Conservation (phyloP, 2,113 vertebrate species). For the Plectropomus leopardus region DNA sequence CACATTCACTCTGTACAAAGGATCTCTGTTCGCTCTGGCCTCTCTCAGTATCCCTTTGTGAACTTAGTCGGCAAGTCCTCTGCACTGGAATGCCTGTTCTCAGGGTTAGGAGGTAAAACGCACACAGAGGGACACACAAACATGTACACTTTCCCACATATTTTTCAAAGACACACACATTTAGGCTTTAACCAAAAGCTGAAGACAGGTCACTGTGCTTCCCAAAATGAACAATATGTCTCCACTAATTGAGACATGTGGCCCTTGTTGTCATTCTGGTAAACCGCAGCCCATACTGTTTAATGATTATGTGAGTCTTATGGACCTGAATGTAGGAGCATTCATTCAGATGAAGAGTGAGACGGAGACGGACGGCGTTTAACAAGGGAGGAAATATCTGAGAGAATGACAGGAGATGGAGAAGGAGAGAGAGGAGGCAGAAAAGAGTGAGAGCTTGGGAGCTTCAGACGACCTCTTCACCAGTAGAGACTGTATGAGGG, state of each 20-base stretch:
- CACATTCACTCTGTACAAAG: slow-evolving; percentile 85
- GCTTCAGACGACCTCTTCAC: slow-evolving; percentile 82
- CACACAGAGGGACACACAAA: slow-evolving; percentile 62
- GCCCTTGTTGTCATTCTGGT: slow-evolving; percentile 25
- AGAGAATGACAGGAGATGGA: slow-evolving; percentile 54
- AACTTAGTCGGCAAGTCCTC: slow-evolving; percentile 81
- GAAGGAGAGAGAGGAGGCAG: slow-evolving; percentile 43
- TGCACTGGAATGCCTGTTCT: slow-evolving; percentile 81
- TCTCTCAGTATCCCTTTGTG: slow-evolving; percentile 85
- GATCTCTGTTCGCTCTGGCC: slow-evolving; percentile 82
- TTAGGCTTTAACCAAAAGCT: slow-evolving; percentile 26
- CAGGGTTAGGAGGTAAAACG: slow-evolving; percentile 79
- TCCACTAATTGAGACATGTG: slow-evolving; percentile 44
- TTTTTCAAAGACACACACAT: slow-evolving; percentile 40
- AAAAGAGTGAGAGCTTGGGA: slow-evolving; percentile 70
- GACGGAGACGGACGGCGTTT: slow-evolving; percentile 17
- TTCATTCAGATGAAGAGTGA: slow-evolving; percentile 12
- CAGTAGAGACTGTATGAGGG: slow-evolving; percentile 75
- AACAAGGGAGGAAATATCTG: slow-evolving; percentile 38
- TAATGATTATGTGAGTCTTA: slow-evolving; percentile 8
- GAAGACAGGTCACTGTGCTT: slow-evolving; percentile 33
- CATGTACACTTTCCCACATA: slow-evolving; percentile 55
- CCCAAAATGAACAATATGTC: slow-evolving; percentile 4
- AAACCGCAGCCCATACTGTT: slow-evolving; percentile 26
- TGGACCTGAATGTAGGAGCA: slow-evolving; percentile 18